Base-by-base conservation (phyloP, 2,888 invertebrate genomes). In the Vanessa cardui region DNA sequence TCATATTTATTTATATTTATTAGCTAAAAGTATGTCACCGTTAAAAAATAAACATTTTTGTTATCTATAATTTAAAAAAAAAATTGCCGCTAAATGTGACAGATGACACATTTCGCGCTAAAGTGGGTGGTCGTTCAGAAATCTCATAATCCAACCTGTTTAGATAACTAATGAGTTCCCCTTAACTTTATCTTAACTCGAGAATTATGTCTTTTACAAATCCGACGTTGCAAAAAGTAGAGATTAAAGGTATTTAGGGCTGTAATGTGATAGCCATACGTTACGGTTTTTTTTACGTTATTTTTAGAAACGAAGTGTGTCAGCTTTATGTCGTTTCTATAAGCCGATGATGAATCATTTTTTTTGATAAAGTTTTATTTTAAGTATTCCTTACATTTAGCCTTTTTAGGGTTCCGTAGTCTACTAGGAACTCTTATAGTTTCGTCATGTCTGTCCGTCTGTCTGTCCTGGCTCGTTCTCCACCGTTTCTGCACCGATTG, bases 141-240 rank as follows among this genome's bases (percentile, higher is more conserved):
- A 84, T 83, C 85, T 66, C 73, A 62, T 88, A 89, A 89, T 89
- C 89, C 84, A 71, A 73, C 78, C 77, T 81, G 80, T 84, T 86
- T 81, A 82, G 78, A 78, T 84, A 84, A 88, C 82, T 88, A 86
- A 86, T 85, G 83, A 83, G 79, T 73, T 74, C 72, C 54, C 31
- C n/a, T 33, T 31, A 54, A 54, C 16, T 26, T 54, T 54, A 31
- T 54, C 31, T 54, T 52, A 16, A 6, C 31, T 52, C 44, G 20
- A 68, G 54, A 68, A 65, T 70, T 70, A 70, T 67, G 62, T 59
- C 62, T 47, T 63, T 47, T 68, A 71, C 33, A 70, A 74, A 80
- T 74, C 72, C 63, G 45, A 46, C 62, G 16, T 64, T 68, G 78
- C 77, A 79, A 80, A 78, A 71, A 68, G 44, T 64, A 54, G 64